Percentiles rank a stretch among this genome's conserved stretches.
Conservation (phyloP, 1,140 invertebrate genomes). For the Telenomus remus region DNA sequence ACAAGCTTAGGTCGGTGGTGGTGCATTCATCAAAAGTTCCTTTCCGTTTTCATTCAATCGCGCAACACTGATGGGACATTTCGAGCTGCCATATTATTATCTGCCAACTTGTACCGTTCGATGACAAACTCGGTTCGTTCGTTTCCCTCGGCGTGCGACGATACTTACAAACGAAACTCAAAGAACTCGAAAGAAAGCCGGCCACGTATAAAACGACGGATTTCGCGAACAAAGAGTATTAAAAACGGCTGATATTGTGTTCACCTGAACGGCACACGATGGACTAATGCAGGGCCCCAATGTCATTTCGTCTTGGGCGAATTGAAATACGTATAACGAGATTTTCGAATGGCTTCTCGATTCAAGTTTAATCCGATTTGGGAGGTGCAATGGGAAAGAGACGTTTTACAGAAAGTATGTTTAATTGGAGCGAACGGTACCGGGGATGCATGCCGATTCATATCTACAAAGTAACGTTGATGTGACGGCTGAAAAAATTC, state of each 20-base stretch:
- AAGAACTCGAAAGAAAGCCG: slow-evolving; percentile 33
- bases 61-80: slow-evolving; percentile 56
- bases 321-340: slow-evolving; percentile 56
- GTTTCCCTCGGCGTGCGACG: slow-evolving; percentile 28
- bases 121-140: slow-evolving; percentile 52
- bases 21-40: slow-evolving; percentile 62
- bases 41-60: slow-evolving; percentile 63
- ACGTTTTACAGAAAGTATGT: slow-evolving; percentile 42
- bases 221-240: slow-evolving; percentile 64
- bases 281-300: slow-evolving; percentile 22
- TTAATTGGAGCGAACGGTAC: slow-evolving; percentile 46
- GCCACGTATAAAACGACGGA: slow-evolving; percentile 57
- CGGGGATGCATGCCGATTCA: slow-evolving; percentile 35
- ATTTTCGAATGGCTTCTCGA: slow-evolving; percentile 47
- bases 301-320: slow-evolving; percentile 35
- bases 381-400: slow-evolving; percentile 40
- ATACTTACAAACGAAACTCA: slow-evolving; percentile 23
- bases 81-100: slow-evolving; percentile 44
- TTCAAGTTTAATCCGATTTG: slow-evolving; percentile 56
- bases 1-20: slow-evolving; percentile 63
- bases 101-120: slow-evolving; percentile 36
- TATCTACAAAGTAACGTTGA: slow-evolving; percentile 30
- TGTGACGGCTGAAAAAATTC: slow-evolving; percentile 19
- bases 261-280: slow-evolving; percentile 27
- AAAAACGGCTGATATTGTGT: slow-evolving; percentile 60